Evolutionary conservation across 2,113 vertebrate species (phyloP), one percentile per base, ranked within the genome.

Genomic region (Cyphomyrus discorhynchus): DNA sequence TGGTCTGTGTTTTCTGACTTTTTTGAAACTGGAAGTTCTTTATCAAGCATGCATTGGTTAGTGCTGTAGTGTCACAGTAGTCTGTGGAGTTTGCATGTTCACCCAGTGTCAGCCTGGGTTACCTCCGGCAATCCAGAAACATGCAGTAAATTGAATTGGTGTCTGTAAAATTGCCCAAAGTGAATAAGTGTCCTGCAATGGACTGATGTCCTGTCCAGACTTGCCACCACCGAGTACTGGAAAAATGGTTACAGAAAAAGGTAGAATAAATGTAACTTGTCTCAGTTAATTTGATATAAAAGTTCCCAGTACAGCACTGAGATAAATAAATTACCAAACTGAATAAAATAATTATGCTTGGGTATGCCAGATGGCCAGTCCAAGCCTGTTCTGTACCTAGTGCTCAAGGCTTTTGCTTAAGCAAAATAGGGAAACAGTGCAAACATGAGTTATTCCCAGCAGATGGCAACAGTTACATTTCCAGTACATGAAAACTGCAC

Each of bases 381-480:
- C n/a, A 70, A 10, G 27, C 10, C 10, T 70, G n/a, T 31, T 70
- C 3, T 70, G 62, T 70, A 11, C 62, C n/a, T 3, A 11, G 9
- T 24, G 8, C 56, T 66, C 58, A 11, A 70, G n/a, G 62, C 62
- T 31, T 70, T 31, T 70, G 62, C n/a, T 70, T 70, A 70, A 70
- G 62, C 62, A 13, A 15, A 77, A 42, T 39, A 39, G 13, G 74
- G 35, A 77, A 39, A 77, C 74, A 77, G 74, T 80, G 74, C 35
- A 80, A 80, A 5, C 74, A 80, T 19, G 74, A 80, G 35, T 80
- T 80, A 80, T 35, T 80, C 74, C 74, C 74, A 80, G 74, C 74
- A 80, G 74, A 80, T 80, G 74, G 74, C 74, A 80, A 42, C 74
- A 80, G 13, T 80, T 80, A 80, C 74, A 80, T 42, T 80, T 80